These are phyloP conservation scores for Xylota sylvarum DNA, from an alignment of 2,888 invertebrate genomes.

Conservation along the genomic window DNA sequence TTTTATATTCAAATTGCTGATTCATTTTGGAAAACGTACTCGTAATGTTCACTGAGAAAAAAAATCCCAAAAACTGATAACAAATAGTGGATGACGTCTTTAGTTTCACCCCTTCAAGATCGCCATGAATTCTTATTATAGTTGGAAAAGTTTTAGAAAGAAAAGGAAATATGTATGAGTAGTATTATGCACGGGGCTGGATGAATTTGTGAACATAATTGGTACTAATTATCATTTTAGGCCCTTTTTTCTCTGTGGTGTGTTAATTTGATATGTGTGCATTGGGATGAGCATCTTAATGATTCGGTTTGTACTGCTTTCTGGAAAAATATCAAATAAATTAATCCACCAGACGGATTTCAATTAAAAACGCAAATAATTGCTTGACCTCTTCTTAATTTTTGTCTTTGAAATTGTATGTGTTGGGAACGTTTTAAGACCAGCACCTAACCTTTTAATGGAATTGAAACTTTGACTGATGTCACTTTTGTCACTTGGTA, in stretches of 20 bases:
- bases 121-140: background rate
- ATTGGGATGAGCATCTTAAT: slow-evolving; percentile 1
- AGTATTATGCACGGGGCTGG: background rate
- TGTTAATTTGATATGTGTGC: background rate
- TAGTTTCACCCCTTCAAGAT: background rate
- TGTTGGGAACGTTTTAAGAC: background rate
- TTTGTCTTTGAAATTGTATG: slow-evolving; percentile 1
- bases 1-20: slow-evolving; percentile 52
- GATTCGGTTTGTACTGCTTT: background rate
- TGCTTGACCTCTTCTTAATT: slow-evolving; percentile 48
- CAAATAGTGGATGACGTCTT: background rate
- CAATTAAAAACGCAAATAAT: slow-evolving; percentile 46
- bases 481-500: slow-evolving; percentile 4
- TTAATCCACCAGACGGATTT: slow-evolving; percentile 45
- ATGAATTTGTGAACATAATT: slow-evolving; percentile 41
- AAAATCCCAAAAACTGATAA: slow-evolving; percentile 49
- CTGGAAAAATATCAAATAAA: slow-evolving; percentile 41
- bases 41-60: background rate
- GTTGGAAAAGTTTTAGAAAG: background rate
- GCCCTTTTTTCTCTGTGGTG: slow-evolving; percentile 25
- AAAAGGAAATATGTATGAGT: background rate
- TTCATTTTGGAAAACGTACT: slow-evolving; percentile 40
- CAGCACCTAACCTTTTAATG: slow-evolving; percentile 3
- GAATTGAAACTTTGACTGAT: background rate
- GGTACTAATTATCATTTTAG: slow-evolving; percentile 31